Base-by-base conservation (phyloP, 2,888 invertebrate genomes). In the Cheilosia variabilis region DNA sequence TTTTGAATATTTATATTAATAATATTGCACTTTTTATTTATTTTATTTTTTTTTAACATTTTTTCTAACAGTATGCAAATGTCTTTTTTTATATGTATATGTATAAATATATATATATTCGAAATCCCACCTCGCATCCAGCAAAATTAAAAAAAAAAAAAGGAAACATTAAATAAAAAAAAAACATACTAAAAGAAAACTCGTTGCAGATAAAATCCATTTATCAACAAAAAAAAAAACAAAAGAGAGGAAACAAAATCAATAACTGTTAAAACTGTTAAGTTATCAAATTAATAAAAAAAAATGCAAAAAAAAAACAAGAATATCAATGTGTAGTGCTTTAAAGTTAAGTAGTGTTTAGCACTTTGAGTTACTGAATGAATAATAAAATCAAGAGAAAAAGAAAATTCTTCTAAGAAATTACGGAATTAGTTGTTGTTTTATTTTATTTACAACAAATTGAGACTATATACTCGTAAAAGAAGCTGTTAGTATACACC, bases 321-420 rank as follows among this genome's bases (percentile, higher is more conserved):
- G 52, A 79, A 79, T 83, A 83, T 83, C 73, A 79, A 83, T 83
- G 83, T 83, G 83, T 83, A 83, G 83, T 83, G 83, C 79, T 83
- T 83, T 79, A 79, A 83, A 83, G 68, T 83, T 73, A 83, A 57
- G 83, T 83, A 83, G 83, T 79, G 78, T 75, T 78, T 83, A 83
- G 83, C 83, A 83, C 83, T 83, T 83, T 83, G 83, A 83, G 79
- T 83, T 83, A 79, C 66, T 73, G 63, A 79, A 79, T 79, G 68
- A 79, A 83, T 57, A 83, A 83, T 79, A 79, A 72, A 66, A 52
- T 63, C 50, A 37, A 62, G 13, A 47, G 52, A 58, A 58, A 52
- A 52, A 63, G 24, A 43, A 60, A 69, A 57, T 58, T 65, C 45
- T 65, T 76, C 47, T 76, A 60, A 63, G 50, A 81, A 76, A 71